Conservation (phyloP, 2,888 invertebrate genomes). For the Tachina lurida region DNA sequence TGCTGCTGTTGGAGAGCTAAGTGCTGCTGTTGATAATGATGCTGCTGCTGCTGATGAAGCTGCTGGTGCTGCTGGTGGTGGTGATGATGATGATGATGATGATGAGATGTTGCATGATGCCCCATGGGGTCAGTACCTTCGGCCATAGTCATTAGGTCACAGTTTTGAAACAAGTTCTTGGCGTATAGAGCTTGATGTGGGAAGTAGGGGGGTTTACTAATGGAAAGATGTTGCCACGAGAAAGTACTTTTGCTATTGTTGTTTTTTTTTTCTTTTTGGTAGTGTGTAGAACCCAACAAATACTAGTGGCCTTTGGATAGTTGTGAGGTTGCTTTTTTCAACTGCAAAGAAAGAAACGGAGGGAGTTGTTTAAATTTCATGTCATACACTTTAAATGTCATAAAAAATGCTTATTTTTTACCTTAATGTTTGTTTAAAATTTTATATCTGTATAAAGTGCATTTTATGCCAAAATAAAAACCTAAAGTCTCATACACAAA, state of each 20-base stretch:
- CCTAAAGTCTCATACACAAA: neutral
- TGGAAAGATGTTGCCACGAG: neutral
- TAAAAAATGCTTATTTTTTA: neutral
- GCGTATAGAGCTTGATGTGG: neutral
- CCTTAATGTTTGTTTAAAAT: neutral
- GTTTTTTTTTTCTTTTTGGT: neutral
- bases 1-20: constrained; percentile 74
- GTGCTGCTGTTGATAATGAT: constrained; percentile 75
- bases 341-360: constrained; percentile 7
- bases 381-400: neutral
- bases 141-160: constrained; percentile 89
- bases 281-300: neutral
- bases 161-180: constrained; percentile 75
- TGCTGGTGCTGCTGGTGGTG: constrained; percentile 75
- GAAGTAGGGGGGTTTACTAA: no score
- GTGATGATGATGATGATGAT: constrained; percentile 79
- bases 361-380: neutral
- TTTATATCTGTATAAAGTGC: neutral
- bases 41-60: constrained; percentile 74
- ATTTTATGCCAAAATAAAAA: constrained; percentile 47
- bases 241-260: neutral
- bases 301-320: neutral
- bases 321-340: neutral
- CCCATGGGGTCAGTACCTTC: constrained; percentile 86
- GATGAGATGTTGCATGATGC: constrained; percentile 83